Percentiles rank a stretch among this genome's conserved stretches.
Conservation (phyloP, 1,140 invertebrate genomes). For the Aphelenchoides besseyi region DNA sequence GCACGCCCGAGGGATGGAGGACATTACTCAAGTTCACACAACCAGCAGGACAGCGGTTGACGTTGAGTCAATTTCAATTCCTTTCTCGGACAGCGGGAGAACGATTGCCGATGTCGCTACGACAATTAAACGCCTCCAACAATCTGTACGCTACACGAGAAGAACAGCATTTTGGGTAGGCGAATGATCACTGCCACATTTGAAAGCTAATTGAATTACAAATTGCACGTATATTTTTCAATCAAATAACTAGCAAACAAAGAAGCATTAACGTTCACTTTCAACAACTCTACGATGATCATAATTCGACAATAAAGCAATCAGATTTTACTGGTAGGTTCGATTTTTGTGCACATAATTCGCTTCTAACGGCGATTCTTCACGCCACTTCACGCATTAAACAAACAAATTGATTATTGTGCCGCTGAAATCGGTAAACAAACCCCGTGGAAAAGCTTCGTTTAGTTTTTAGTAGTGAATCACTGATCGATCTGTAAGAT, state of each 20-base stretch:
- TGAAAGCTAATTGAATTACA: no score
- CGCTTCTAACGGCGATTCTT: background rate
- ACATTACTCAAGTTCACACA: no score
- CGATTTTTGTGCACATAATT: background rate
- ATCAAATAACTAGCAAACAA: background rate
- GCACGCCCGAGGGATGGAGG: background rate
- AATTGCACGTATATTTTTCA: background rate
- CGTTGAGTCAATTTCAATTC: slow-evolving; percentile 1
- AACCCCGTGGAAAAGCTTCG: no score
- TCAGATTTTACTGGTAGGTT: background rate
- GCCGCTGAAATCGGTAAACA: no score
- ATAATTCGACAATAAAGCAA: no score
- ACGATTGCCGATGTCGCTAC: background rate
- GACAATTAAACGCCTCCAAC: background rate
- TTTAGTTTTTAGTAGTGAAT: no score
- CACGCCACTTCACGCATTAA: background rate
- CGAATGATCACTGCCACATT: no score
- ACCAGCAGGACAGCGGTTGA: background rate
- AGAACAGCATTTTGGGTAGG: no score
- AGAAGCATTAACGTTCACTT: no score
- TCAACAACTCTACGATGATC: no score
- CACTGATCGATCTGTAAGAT: no score
- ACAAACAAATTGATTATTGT: background rate
- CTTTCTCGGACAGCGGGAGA: background rate
- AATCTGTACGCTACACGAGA: background rate